phyloP scores from a whole-genome alignment of 1,140 invertebrate genomes.

The Zophobas morio region DNA sequence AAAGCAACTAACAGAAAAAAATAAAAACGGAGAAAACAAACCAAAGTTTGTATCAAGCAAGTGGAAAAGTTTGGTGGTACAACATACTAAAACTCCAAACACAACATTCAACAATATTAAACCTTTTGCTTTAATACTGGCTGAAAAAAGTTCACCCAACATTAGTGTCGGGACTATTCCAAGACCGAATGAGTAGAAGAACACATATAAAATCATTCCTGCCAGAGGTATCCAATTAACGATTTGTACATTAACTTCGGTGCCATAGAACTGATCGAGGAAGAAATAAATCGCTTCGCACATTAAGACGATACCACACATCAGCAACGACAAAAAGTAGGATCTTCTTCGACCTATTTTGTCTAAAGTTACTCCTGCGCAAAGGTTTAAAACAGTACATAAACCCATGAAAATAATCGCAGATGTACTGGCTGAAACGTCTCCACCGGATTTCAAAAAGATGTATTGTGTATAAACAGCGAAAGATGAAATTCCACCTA shows the following conservation, averaged over 20 bases:
- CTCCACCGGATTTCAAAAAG: constrained; percentile 60
- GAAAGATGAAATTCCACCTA: constrained; percentile 56
- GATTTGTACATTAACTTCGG: constrained; percentile 57
- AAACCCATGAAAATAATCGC: constrained; percentile 65
- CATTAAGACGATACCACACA: constrained; percentile 70
- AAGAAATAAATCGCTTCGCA: constrained; percentile 75
- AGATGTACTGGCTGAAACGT: constrained; percentile 49
- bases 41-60: constrained; percentile 72
- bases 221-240: constrained; percentile 60
- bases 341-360: constrained; percentile 78
- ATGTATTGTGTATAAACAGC: constrained; percentile 59
- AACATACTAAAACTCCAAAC: constrained; percentile 56
- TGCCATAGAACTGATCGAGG: constrained; percentile 62
- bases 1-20: constrained; percentile 82
- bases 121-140: constrained; percentile 62
- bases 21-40: constrained; percentile 81
- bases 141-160: constrained; percentile 62
- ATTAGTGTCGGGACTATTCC: constrained; percentile 59
- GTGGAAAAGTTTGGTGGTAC: constrained; percentile 64
- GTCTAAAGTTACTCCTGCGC: constrained; percentile 78
- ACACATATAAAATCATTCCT: constrained; percentile 57
- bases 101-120: constrained; percentile 54
- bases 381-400: constrained; percentile 75
- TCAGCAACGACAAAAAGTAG: constrained; percentile 73
- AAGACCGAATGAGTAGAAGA: constrained; percentile 55